Percentiles rank a stretch among this genome's conserved stretches.
These are phyloP conservation scores for Heliothis peltigera DNA, from an alignment of 2,888 invertebrate species.

Conservation along the genomic window DNA sequence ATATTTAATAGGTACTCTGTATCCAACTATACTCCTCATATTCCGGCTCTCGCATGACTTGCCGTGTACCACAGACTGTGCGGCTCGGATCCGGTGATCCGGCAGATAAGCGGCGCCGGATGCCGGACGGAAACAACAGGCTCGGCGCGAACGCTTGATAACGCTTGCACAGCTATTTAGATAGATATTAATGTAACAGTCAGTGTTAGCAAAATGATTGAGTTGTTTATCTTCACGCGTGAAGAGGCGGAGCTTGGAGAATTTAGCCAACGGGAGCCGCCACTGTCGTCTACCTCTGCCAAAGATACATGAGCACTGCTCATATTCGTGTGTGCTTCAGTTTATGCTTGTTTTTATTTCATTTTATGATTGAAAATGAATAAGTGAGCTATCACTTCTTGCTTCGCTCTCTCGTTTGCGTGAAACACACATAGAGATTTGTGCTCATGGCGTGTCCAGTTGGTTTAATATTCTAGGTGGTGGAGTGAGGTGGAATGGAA, in stretches of 20 bases:
- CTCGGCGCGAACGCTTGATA: conserved; percentile 24
- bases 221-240: conserved; percentile 45
- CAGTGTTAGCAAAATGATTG: conserved; percentile 14
- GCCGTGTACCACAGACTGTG: conserved; percentile 11
- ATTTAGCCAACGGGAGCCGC: no score
- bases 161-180: conserved; percentile 8
- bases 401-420: no score
- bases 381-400: no score
- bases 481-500: background rate
- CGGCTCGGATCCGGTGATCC: conserved; percentile 28
- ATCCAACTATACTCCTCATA: background rate
- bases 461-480: no score
- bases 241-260: background rate
- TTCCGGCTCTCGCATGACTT: background rate
- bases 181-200: background rate
- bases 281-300: no score
- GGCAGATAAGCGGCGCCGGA: conserved; percentile 41
- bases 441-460: no score
- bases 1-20: background rate
- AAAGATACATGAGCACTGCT: no score
- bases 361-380: no score
- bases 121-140: conserved; percentile 21
- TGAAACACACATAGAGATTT: no score
- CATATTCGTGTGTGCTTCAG: no score
- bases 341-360: no score